A percentile compares a stretch with the other conserved stretches of the same genome.
Evolutionary conservation across 2,113 vertebrate species (phyloP).

Genomic region (Trogon surrucura): DNA sequence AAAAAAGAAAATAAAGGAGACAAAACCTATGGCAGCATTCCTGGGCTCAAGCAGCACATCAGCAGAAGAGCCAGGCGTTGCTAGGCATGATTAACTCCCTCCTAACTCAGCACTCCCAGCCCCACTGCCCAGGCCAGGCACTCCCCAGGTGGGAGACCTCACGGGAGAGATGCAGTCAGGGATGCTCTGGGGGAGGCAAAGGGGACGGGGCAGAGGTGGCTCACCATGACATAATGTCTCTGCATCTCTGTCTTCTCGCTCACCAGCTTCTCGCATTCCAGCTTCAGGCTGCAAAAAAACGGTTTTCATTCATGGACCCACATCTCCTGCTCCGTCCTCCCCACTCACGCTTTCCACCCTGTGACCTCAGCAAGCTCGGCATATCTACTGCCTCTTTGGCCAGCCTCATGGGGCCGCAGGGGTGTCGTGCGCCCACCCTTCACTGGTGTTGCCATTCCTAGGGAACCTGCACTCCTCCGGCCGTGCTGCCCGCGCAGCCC

Average conservation of each 20-base stretch:
- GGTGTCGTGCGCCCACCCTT: neutral
- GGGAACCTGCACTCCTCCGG: neutral
- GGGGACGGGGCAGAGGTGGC: neutral
- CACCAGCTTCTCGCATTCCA: conserved; percentile 83
- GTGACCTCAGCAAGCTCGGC: too few relatives aligned
- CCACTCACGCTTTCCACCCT: too few relatives aligned
- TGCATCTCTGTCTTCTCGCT: conserved; percentile 86
- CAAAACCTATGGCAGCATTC: neutral
- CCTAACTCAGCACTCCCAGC: neutral
- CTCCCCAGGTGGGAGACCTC: rapidly evolving
- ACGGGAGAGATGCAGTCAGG: rapidly evolving
- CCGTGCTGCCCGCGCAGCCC: neutral
- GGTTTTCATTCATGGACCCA: rapidly evolving
- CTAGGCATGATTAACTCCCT: conserved; percentile 11
- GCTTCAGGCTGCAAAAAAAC: conserved; percentile 74
- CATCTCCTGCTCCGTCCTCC: neutral
- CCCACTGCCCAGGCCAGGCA: neutral
- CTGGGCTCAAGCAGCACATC: neutral
- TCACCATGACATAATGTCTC: conserved; percentile 84
- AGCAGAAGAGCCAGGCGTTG: neutral
- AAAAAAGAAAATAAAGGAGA: neutral
- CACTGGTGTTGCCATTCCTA: too few relatives aligned
- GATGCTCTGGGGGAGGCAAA: neutral
- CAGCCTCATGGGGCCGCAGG: rapidly evolving
- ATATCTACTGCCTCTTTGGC: too few relatives aligned